These are phyloP conservation scores for Stratiomys singularior DNA, from an alignment of 2,888 invertebrate genomes.

Conservation along the genomic window DNA sequence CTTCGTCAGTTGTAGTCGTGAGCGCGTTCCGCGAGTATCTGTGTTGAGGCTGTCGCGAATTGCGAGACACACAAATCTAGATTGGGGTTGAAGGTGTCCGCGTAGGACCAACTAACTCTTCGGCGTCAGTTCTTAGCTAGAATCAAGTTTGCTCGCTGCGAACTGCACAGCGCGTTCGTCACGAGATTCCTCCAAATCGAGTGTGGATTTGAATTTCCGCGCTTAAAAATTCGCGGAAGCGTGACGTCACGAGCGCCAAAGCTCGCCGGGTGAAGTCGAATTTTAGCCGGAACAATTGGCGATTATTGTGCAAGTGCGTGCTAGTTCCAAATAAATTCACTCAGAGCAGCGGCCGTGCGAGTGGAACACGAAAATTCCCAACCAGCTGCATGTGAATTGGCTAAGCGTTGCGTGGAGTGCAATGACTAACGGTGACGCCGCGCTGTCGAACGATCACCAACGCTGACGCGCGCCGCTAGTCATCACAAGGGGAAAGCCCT, in stretches of 20 bases:
- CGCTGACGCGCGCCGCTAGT: constrained; percentile 12
- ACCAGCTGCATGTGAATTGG: not conserved
- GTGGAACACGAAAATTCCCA: constrained; percentile 9
- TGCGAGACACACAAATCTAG: not conserved
- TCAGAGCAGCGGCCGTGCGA: not conserved
- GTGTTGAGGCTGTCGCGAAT: not conserved
- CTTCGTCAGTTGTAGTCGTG: constrained; percentile 25
- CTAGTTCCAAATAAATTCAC: not conserved
- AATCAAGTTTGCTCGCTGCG: not conserved
- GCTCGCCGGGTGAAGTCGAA: not conserved
- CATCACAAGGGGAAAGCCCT: constrained; percentile 39
- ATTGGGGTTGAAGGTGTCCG: not conserved
- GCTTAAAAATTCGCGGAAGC: constrained; percentile 23
- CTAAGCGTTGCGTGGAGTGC: not conserved
- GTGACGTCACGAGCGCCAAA: constrained; percentile 25
- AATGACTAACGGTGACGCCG: constrained; percentile 11
- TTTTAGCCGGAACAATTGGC: not conserved
- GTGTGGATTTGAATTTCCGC: constrained; percentile 5
- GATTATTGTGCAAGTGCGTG: not conserved
- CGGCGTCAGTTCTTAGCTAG: not conserved
- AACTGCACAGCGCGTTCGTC: not conserved
- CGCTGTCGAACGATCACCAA: not conserved
- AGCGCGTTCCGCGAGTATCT: constrained; percentile 13
- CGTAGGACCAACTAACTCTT: not conserved
- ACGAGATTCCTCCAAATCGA: not conserved